Base-by-base conservation (phyloP, 2,888 invertebrate species). In the Furcula furcula region DNA sequence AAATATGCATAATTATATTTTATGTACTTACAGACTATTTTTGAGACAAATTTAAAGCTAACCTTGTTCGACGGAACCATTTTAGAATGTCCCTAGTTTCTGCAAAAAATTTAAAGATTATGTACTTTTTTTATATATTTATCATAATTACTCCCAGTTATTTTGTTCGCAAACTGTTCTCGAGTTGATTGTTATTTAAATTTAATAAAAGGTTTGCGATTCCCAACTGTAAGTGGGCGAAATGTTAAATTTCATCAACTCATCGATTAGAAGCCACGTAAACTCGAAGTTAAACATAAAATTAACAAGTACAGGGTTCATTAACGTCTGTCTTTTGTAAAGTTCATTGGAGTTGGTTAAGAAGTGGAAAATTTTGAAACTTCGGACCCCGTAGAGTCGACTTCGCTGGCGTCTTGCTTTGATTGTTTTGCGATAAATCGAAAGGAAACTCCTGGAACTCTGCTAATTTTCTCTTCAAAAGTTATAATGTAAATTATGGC, bases 341-440 rank as follows among this genome's bases (percentile, higher is more conserved):
- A 73, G 59, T 70, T 66, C 45, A 36, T 37, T 47, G 44, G 44
- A 64, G 59, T 61, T 64, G 57, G 34, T 51, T 54, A 49, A 55
- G 52, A 57, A 59, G 48, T 59, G 55, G 61, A 58, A 65, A 55
- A 63, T 64, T 55, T 62, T 45, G 52, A 45, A 54, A 53, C 47
- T 51, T 39, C 22, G 29, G 18, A 26, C 34, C 34, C 35, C 46
- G 44, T 40, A 33, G 33, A 46, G 49, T 34, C 49, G 50, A 50
- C 43, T 49, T 27, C 50, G 45, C 42, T 36, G 46, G 51, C 46
- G 38, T 55, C 49, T 51, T 9, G 56, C 60, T 67, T 64, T 65
- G 68, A 73, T 71, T 76, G 76, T 73, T 75, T 71, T 57, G 54
- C 69, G 61, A 71, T 76, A 73, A 78, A 75, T 78, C 68, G 61